Evolutionary conservation across 2,113 vertebrate species (phyloP), one percentile per base, ranked within the genome.

Genomic region (Nyctereutes procyonoides): DNA sequence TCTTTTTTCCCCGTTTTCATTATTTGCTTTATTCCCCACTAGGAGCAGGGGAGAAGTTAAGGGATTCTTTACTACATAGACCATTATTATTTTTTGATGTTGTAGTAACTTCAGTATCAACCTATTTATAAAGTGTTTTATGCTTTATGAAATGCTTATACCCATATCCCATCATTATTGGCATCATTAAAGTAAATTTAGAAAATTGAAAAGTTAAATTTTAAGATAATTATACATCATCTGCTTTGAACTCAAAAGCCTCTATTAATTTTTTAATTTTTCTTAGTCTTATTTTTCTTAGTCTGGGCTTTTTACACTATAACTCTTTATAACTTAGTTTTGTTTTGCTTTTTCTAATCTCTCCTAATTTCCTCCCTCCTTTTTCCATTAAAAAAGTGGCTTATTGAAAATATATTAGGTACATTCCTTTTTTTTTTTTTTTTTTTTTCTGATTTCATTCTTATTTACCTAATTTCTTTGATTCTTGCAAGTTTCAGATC

Each of bases 401-500:
- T 90, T 86, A 14, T 56, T 86, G 30, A 71, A 58, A 90, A 56
- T 86, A 43, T 32, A 48, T 58, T 84, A 28, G 51, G 30, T 17
- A 48, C 35, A 63, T 63, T 58, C 55, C 51, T 95, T 56, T 16
- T 63, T 32, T 94, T 89, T 86, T 51, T 89, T 86, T 51, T 43
- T 43, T 43, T 43, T 43, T 43, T 43, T 43, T 43, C 56, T 86
- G 5, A 22, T 56, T 58, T 85, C 8, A 35, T 35, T 94, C 30
- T 43, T 38, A 65, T 4, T 89, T 65, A 30, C n/a, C 19, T 26
- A 22, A 1, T 91, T 82, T 83, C 58, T 88, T 63, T 15, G 5
- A 16, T 97, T 82, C 63, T 93, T 93, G 38, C n/a, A 90, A 81
- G 56, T 95, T 88, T 88, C 35, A 88, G 48, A 13, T 77, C 14